Evolutionary conservation across 2,797 vertebrate genomes (phyloP).

Genomic region (Muraenolepis orangiensis): DNA sequence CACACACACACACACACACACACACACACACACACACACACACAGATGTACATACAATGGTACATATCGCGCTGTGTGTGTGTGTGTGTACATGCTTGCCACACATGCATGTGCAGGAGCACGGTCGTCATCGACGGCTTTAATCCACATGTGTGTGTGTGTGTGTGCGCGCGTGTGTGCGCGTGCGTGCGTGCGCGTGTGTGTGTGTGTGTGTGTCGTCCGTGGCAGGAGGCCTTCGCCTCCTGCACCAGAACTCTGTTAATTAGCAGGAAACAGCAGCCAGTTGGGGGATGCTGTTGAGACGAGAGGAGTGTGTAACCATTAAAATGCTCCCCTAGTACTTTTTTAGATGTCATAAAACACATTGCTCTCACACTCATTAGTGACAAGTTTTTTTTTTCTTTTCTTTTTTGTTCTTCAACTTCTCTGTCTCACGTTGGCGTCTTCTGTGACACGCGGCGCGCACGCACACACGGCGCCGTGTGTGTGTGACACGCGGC

Average conservation of each 20-base stretch:
- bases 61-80: too few species aligned
- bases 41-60: too few species aligned
- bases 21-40: too few species aligned
- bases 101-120: too few species aligned
- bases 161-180: neutral
- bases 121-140: too few species aligned
- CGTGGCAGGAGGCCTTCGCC: conserved; percentile 48
- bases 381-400: conserved; percentile 43
- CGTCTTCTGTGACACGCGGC: conserved; percentile 58
- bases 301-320: conserved; percentile 51
- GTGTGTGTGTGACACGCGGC: conserved; percentile 56
- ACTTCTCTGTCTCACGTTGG: conserved; percentile 25
- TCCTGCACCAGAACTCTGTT: conserved; percentile 47
- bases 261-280: conserved; percentile 59
- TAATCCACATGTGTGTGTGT: neutral
- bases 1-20: too few species aligned
- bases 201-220: conserved; percentile 35
- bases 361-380: conserved; percentile 60
- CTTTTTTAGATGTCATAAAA: conserved; percentile 60
- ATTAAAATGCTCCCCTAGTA: conserved; percentile 62
- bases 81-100: too few species aligned
- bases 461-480: conserved; percentile 33
- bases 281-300: conserved; percentile 45
- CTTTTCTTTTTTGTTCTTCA: neutral
- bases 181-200: too few species aligned